These are phyloP conservation scores for Polietes domitor DNA, from an alignment of 2,888 invertebrate genomes.

Conservation along the genomic window DNA sequence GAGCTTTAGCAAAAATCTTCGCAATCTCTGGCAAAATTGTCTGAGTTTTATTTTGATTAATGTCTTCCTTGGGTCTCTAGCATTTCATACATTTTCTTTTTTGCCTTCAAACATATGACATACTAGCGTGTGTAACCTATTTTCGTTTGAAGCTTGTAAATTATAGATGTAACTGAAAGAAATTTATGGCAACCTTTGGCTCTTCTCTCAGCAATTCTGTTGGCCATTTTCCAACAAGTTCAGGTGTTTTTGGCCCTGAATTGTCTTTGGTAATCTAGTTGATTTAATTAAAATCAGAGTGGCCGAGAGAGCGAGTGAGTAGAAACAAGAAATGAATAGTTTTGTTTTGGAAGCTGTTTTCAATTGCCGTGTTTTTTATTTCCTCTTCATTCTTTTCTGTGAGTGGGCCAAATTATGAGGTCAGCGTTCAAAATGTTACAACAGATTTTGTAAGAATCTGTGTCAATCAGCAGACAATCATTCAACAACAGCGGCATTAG, in stretches of 20 bases:
- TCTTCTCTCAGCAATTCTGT: background rate
- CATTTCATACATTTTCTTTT: background rate
- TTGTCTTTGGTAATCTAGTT: constrained; percentile 6
- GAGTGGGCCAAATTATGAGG: background rate
- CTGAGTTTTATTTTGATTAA: background rate
- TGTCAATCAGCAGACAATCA: too few relatives aligned
- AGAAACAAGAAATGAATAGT: background rate
- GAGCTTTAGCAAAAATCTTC: background rate
- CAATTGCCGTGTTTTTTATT: background rate
- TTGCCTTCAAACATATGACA: too few relatives aligned
- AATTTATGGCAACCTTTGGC: constrained; percentile 24
- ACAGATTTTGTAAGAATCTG: too few relatives aligned
- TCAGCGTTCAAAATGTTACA: background rate
- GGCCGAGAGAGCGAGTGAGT: background rate
- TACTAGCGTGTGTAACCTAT: constrained; percentile 20
- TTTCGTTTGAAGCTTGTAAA: constrained; percentile 12
- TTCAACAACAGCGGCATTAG: too few relatives aligned
- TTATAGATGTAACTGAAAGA: constrained; percentile 17
- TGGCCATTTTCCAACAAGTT: constrained; percentile 17
- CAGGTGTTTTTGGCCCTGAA: constrained; percentile 18
- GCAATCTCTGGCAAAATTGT: background rate
- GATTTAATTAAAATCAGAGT: constrained; percentile 18
- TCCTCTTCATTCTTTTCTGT: background rate
- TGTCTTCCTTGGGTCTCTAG: background rate
- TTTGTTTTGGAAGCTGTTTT: background rate